A percentile compares a stretch with the other conserved stretches of the same genome.
phyloP scores from a whole-genome alignment of 1,140 invertebrate species.

The Lineus longissimus region DNA sequence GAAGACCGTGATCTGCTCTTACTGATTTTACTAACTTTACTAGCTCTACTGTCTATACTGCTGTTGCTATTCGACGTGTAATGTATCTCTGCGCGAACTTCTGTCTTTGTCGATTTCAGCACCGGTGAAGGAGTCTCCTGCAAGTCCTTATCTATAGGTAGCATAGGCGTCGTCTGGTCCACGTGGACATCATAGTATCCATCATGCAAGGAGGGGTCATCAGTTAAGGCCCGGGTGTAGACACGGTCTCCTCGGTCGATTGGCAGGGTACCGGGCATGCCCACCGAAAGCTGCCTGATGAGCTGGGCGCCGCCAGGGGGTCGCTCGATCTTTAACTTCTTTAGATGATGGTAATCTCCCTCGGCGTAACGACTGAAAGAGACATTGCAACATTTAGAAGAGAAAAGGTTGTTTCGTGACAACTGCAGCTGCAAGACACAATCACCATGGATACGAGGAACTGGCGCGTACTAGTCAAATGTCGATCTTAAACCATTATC shows the following conservation, averaged over 20 bases:
- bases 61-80: not conserved
- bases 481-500: too few relatives aligned
- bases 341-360: conserved; percentile 45
- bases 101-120: not conserved
- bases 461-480: too few relatives aligned
- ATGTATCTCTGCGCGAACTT: not conserved
- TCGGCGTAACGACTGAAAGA: conserved; percentile 32
- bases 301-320: conserved; percentile 11
- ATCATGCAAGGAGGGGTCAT: conserved; percentile 5
- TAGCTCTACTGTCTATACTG: not conserved
- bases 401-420: too few relatives aligned
- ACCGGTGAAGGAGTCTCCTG: not conserved
- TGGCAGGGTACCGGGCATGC: conserved; percentile 8
- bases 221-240: not conserved
- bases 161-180: not conserved
- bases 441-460: too few relatives aligned
- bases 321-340: conserved; percentile 32
- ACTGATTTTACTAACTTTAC: conserved; percentile 2
- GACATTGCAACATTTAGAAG: not conserved
- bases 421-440: too few relatives aligned
- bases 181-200: conserved; percentile 4
- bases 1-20: not conserved
- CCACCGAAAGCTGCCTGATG: conserved; percentile 36
- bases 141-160: not conserved
- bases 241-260: not conserved